Evolutionary conservation across 1,140 invertebrate genomes (phyloP).

Genomic region (Hydropsyche tenuis): DNA sequence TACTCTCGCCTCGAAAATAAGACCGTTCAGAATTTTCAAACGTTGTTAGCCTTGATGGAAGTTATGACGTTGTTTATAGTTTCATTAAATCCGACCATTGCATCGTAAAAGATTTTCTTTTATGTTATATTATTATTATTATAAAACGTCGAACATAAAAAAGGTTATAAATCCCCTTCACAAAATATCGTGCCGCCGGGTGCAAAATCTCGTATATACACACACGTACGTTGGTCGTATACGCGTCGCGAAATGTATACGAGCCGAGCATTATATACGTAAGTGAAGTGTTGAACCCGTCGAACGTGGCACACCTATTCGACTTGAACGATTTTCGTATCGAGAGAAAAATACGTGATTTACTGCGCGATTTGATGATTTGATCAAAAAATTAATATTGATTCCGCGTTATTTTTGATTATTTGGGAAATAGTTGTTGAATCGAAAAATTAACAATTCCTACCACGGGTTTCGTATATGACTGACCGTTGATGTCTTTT

Average conservation of each 20-base stretch:
- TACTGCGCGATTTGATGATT: not conserved
- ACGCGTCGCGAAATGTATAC: no score
- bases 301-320: not conserved
- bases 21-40: not conserved
- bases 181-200: conserved; percentile 31
- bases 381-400: no score
- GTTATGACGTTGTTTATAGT: conserved; percentile 18
- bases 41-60: conserved; percentile 16
- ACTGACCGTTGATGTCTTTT: no score
- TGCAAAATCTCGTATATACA: conserved; percentile 32
- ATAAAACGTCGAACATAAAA: conserved; percentile 17
- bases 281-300: no score
- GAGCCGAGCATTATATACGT: not conserved
- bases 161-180: conserved; percentile 29
- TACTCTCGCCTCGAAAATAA: not conserved
- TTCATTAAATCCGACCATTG: conserved; percentile 17
- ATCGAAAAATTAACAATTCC: no score
- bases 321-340: not conserved
- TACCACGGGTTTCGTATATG: no score
- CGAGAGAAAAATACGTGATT: not conserved
- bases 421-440: no score
- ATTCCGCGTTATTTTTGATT: no score
- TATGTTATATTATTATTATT: conserved; percentile 17
- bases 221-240: conserved; percentile 8
- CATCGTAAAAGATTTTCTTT: conserved; percentile 17